Conservation (phyloP, 1,140 invertebrate genomes). For the Helicoverpa zea region DNA sequence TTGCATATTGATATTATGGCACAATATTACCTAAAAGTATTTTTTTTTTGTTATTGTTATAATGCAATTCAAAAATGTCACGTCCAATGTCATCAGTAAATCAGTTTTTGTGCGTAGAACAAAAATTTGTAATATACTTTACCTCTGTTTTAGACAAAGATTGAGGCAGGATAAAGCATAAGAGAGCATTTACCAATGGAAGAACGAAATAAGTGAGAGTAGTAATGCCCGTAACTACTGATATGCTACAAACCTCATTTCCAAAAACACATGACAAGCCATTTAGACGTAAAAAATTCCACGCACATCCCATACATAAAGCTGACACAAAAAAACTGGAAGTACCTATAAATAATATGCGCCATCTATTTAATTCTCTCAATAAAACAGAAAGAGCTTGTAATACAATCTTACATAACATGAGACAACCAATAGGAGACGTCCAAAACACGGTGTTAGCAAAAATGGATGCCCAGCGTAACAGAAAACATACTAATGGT, state of each 20-base stretch:
- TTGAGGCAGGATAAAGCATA: too few species aligned
- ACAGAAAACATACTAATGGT: slow-evolving; percentile 80
- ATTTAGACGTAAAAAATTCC: neutral
- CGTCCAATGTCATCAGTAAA: too few species aligned
- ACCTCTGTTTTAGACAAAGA: too few species aligned
- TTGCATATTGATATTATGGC: too few species aligned
- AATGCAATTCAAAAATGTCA: too few species aligned
- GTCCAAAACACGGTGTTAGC: slow-evolving; percentile 69
- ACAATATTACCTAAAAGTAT: too few species aligned
- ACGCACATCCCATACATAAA: slow-evolving; percentile 3
- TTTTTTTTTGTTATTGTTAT: too few species aligned
- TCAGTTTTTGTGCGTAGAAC: too few species aligned
- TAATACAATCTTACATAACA: slow-evolving; percentile 59
- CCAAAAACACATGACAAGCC: neutral
- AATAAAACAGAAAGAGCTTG: slow-evolving; percentile 45
- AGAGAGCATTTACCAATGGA: too few species aligned
- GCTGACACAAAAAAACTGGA: neutral
- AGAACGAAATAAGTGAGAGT: too few species aligned
- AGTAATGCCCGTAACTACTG: neutral
- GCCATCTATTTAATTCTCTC: slow-evolving; percentile 23
- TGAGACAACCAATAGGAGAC: slow-evolving; percentile 66
- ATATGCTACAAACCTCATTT: neutral
- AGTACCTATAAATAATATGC: slow-evolving; percentile 23
- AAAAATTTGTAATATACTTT: too few species aligned
- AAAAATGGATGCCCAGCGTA: slow-evolving; percentile 73